Base-by-base conservation (phyloP, 1,140 invertebrate genomes). In the Dinothrombium tinctorium region DNA sequence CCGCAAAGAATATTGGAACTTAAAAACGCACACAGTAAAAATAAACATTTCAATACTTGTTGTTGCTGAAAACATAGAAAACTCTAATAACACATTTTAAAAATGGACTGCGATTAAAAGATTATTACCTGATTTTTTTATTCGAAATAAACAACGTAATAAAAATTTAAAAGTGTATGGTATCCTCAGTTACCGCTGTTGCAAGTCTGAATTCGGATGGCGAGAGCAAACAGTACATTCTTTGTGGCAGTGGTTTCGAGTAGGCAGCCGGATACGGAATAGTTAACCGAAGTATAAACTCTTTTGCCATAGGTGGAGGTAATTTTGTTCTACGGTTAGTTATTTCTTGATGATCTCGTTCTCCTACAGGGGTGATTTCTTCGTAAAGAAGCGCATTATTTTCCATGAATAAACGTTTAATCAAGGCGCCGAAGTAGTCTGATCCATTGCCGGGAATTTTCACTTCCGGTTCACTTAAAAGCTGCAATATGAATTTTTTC, bases 271-370 rank as follows among this genome's bases (percentile, higher is more conserved):
- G 74, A 39, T 71, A 52, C 1, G 64, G 59, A 15, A 67, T 63
- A 36, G 63, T 56, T 1, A 68, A 63, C 9, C 72, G 59, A 39
- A 79, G 56, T 44, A 78, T 72, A 48, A 73, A 76, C 57, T 79
- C 74, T 37, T 44, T 47, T 11, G 33, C 45, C n/a, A 36, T 20
- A 25, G 45, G 45, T 20, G 37, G 7, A 6, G 43, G 43, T 6
- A 39, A 28, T 15, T 22, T 15, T 9, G 29, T 8, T 21, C 11
- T 20, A 15, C 31, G 5, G 14, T 23, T 22, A 21, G 12, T 40
- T 14, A 12, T 36, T 20, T 2, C 12, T 14, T 29, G 33, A 11
- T 12, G 4, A 33, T 17, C 22, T 33, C 43, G 24, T 19, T 44
- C 43, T 14, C 43, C 43, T 21, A 44, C 37, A 31, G 15, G 32